These are phyloP conservation scores for Ligdia adustata DNA, from an alignment of 2,888 invertebrate genomes.

Conservation along the genomic window DNA sequence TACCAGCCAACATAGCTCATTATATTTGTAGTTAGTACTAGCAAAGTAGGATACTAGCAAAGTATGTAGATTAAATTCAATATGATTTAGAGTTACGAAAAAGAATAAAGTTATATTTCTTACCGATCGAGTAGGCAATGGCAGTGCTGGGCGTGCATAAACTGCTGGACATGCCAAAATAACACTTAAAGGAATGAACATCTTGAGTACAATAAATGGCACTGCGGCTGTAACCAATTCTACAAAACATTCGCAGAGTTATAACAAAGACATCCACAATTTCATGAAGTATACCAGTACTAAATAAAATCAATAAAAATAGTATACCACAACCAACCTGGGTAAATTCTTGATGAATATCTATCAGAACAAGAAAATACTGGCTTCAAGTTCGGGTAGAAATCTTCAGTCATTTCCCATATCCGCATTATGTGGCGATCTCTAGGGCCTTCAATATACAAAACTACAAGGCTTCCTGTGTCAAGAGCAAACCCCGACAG, in stretches of 20 bases:
- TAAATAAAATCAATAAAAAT: background rate
- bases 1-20: too few species aligned
- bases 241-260: conserved; percentile 36
- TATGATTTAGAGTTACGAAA: too few species aligned
- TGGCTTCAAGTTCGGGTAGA: conserved; percentile 53
- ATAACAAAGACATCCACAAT: background rate
- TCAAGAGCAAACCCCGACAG: conserved; percentile 72
- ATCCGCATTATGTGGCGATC: conserved; percentile 61
- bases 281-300: background rate
- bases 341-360: conserved; percentile 61
- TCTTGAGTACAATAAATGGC: conserved; percentile 64
- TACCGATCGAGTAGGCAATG: conserved; percentile 63
- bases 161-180: conserved; percentile 65
- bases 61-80: too few species aligned
- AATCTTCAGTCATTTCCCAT: conserved; percentile 63
- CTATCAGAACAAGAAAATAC: conserved; percentile 60
- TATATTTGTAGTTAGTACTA: too few species aligned
- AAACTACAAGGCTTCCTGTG: conserved; percentile 53
- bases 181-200: conserved; percentile 60
- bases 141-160: conserved; percentile 67
- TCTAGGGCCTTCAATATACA: conserved; percentile 66
- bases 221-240: conserved; percentile 53
- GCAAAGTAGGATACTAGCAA: too few species aligned
- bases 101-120: conserved; percentile 36
- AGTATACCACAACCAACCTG: conserved; percentile 49